phyloP scores from a whole-genome alignment of 1,140 invertebrate species.

The Popillia japonica region DNA sequence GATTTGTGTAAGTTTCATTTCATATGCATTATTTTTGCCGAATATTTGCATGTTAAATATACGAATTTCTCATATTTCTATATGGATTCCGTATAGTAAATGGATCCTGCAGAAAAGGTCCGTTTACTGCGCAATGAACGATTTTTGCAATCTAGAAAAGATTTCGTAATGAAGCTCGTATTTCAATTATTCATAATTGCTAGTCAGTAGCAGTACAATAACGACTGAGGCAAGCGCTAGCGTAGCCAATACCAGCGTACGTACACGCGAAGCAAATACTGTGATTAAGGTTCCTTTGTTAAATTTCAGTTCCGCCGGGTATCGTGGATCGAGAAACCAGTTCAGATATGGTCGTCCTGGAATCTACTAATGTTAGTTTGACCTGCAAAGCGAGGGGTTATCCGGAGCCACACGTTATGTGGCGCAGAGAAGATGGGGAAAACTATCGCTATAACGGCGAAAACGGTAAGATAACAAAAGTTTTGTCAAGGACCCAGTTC shows the following conservation, averaged over 20 bases:
- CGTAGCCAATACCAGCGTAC: background rate
- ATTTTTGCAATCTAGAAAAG: background rate
- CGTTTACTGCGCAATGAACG: background rate
- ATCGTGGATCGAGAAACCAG: constrained; percentile 87
- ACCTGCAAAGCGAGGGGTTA: constrained; percentile 88
- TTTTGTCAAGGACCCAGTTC: constrained; percentile 8
- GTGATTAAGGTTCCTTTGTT: constrained; percentile 31
- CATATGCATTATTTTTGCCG: too few relatives aligned
- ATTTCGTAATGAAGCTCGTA: background rate
- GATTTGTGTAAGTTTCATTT: too few relatives aligned
- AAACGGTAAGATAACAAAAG: constrained; percentile 67
- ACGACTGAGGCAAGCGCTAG: background rate
- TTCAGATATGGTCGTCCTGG: constrained; percentile 88
- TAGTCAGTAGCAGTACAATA: constrained; percentile 5
- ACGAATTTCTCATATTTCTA: too few relatives aligned
- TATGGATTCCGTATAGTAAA: too few relatives aligned
- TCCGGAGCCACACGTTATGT: constrained; percentile 90
- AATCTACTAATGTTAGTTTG: constrained; percentile 86
- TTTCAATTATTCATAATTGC: constrained; percentile 32
- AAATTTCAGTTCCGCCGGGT: constrained; percentile 75
- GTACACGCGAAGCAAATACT: background rate
- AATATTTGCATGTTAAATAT: too few relatives aligned
- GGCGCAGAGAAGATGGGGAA: constrained; percentile 87
- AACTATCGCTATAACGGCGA: constrained; percentile 87
- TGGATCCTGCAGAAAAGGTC: background rate